These are phyloP conservation scores for Panzeria rudis DNA, from an alignment of 2,888 invertebrate genomes.

Conservation along the genomic window DNA sequence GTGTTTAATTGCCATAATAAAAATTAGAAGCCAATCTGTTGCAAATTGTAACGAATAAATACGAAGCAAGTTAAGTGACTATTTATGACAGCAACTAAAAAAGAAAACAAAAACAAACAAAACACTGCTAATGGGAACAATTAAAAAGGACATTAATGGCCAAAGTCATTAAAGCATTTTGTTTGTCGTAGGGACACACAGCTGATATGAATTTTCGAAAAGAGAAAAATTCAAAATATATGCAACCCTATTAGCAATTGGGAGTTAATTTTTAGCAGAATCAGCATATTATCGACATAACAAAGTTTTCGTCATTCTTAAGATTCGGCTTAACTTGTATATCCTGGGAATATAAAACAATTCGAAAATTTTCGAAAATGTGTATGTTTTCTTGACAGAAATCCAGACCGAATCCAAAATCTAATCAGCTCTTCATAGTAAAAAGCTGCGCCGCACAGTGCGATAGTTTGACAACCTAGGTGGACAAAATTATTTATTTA, in stretches of 20 bases:
- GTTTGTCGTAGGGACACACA: neutral
- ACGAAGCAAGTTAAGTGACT: conserved; percentile 40
- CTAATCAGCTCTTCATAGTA: no score
- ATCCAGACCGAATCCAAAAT: no score
- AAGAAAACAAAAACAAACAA: neutral
- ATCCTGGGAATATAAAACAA: no score
- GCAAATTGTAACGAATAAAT: conserved; percentile 38
- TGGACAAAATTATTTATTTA: no score
- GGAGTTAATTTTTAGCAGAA: neutral
- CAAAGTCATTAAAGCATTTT: conserved; percentile 3
- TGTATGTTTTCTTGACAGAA: no score
- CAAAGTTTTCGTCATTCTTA: no score
- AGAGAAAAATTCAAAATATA: neutral
- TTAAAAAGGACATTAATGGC: conserved; percentile 42
- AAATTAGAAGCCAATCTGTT: conserved; percentile 56
- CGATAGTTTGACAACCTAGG: no score
- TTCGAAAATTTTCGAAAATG: no score
- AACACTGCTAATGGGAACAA: conserved; percentile 37
- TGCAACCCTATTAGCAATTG: conserved; percentile 10
- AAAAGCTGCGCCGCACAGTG: no score
- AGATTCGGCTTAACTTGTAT: no score
- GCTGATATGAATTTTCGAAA: neutral
- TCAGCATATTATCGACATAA: neutral
- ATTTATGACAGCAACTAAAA: conserved; percentile 32
- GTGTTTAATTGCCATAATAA: conserved; percentile 64